Evolutionary conservation across 2,113 vertebrate species (phyloP), one percentile per base, ranked within the genome.

Genomic region (Bubalus kerabau): DNA sequence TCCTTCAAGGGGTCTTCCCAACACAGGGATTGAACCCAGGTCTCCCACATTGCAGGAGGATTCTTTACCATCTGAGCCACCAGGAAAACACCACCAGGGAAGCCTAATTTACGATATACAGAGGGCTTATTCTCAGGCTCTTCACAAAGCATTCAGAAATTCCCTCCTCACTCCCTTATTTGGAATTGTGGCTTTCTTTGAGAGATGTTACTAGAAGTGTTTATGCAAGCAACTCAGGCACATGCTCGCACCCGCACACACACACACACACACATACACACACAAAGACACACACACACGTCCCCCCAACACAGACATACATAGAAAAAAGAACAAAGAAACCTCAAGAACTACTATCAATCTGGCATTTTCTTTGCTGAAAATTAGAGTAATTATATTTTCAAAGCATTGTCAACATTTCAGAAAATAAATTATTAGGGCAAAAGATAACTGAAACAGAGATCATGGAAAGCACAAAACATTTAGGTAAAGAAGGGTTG

Each of bases 371-470:
- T 92, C 40, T 92, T 97, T 87, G 17, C 13, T 90, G 71, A 96
- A 97, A 95, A 56, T 52, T 60, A 54, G 23, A 78, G 26, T 60
- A 91, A 48, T 60, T 91, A 15, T 87, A 60, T 82, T 95, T 96
- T 90, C 32, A 83, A 94, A 40, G 28, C 4, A 54, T 32, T 32
- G 6, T 78, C n/a, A 76, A 87, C 7, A 83, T 92, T 64, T 94
- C 15, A 87, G 32, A 78, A 78, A 83, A 80, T 78, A 90, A 93
- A 97, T 90, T 43, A 71, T 54, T 50, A 81, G 1, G 16, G 24
- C 4, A 92, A 94, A 95, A 86, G 14, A 54, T 78, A 76, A 81
- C 62, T 16, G 19, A 76, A 93, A 87, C 11, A 90, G 46, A 85
- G n/a, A 59, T 59, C 19, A 57, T 15, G 32, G 54, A 74, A 92